Base-by-base conservation (phyloP, 2,797 vertebrate genomes). In the Brachymystax lenok region DNA sequence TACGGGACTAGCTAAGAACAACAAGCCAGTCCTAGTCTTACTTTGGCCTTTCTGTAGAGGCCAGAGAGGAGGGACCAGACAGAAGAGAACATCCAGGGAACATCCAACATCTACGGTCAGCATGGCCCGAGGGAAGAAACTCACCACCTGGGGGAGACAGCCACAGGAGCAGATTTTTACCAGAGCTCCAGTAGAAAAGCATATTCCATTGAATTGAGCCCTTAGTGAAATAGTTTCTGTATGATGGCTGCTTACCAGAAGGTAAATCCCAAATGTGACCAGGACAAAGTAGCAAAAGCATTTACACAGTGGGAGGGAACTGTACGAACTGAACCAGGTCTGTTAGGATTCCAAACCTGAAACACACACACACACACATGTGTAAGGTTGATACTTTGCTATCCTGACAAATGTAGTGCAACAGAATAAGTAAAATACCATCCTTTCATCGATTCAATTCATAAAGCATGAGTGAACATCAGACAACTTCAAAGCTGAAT, bases 81-180 rank as follows among this genome's bases (percentile, higher is more conserved):
- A 0, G 95, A 95, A 95, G 82, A 99, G 93, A 1, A 85, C 74
- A 50, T 92, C 67, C 35, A 99, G 92, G 67, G n/a, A n/a, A n/a
- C n/a, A n/a, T n/a, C n/a, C n/a, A n/a, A n/a, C n/a, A n/a, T 96
- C 97, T 73, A 96, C 52, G 1, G 94, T 96, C 83, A 99, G 93
- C 10, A 96, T 80, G 61, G 87, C 91, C 2, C 97, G 97, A 87
- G 96, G 92, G 91, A 99, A 99, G 90, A 99, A 99, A 84, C 97
- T 98, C 88, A 96, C 94, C 89, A 99, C 96, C 98, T 99, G 91
- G 79, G 83, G 87, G 89, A 82, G 87, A 81, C 82, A 91, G 67
- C 87, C 33, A 79, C 21, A 69, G 46, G n/a, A 71, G 50, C 12
- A 7, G 13, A 5, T 70, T n/a, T 33, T 56, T 19, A 46, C n/a